Base-by-base conservation (phyloP, 1,140 invertebrate genomes). In the Oncopodura yosiiana region DNA sequence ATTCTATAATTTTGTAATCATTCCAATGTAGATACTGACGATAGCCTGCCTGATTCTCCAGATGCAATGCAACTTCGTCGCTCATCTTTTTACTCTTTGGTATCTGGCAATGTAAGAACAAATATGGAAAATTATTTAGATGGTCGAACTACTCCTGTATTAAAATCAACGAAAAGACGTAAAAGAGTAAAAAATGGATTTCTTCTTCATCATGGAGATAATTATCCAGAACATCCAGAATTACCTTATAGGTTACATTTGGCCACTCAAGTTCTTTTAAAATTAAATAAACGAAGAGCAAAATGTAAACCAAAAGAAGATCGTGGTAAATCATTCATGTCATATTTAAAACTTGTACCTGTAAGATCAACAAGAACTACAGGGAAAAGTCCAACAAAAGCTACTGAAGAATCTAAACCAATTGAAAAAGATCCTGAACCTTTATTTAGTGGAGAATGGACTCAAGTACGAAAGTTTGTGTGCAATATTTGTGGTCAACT, bases 121-220 rank as follows among this genome's bases (percentile, higher is more conserved):
- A 64, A 64, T 41, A 14, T 64, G 38, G 62, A 64, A 19, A 64
- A 64, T 21, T 61, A 56, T 29, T 41, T 64, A 36, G 62, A 64
- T 53, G 62, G 62, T 3, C 56, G 50, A 44, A 39, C 4, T 23
- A n/a, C n/a, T n/a, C n/a, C n/a, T n/a, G 4, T 14, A 29, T 56
- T 32, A 18, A 19, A 34, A n/a, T 4, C 11, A 38, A 23, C 27
- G 12, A 59, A 53, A 39, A 37, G 58, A 36, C 29, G 53, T 30
- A 56, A 57, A 26, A 51, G 55, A 16, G 26, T 50, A 0, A 61
- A 61, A 34, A 64, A 64, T 29, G 55, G 58, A 4, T 64, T 55
- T 37, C 51, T 64, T 11, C 44, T 64, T 3, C 50, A 64, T 55
- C 62, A 64, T 36, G 62, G 62, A 9, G 62, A 64, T 39, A 64